Evolutionary conservation across 2,113 vertebrate genomes (phyloP).

Genomic region (Syngnathus scovelli): DNA sequence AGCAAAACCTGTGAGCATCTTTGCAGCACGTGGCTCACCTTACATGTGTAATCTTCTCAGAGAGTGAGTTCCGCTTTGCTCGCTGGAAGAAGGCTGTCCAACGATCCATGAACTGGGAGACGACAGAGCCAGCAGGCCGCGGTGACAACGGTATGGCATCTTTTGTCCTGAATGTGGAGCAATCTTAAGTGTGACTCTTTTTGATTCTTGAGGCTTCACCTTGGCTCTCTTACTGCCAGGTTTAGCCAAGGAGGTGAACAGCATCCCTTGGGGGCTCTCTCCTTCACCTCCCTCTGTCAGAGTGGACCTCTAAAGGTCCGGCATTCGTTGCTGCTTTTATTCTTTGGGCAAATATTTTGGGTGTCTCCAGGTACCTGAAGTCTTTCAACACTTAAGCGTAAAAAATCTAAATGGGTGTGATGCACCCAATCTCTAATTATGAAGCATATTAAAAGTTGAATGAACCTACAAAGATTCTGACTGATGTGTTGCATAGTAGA

Average conservation of each 20-base stretch:
- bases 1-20: not conserved
- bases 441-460: not conserved
- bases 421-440: not conserved
- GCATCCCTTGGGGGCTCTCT: slow-evolving; percentile 29
- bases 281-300: slow-evolving; percentile 28
- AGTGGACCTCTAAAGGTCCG: slow-evolving; percentile 47
- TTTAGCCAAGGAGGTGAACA: slow-evolving; percentile 42
- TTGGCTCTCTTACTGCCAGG: slow-evolving; percentile 20
- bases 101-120: slow-evolving; percentile 92
- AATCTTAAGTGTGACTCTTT: not conserved
- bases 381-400: not conserved
- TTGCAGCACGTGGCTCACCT: not conserved
- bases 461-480: not conserved
- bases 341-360: not conserved
- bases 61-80: slow-evolving; percentile 88
- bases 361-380: not conserved
- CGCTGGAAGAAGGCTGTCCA: slow-evolving; percentile 96
- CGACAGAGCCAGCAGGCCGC: slow-evolving; percentile 64
- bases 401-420: not conserved
- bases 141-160: slow-evolving; percentile 61
- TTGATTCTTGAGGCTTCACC: not conserved
- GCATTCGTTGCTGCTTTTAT: not conserved
- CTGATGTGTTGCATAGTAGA: not conserved
- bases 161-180: slow-evolving; percentile 18
- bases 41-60: slow-evolving; percentile 33